Base-by-base conservation (phyloP, 2,888 invertebrate genomes). In the Xestoiulus laeticollis region DNA sequence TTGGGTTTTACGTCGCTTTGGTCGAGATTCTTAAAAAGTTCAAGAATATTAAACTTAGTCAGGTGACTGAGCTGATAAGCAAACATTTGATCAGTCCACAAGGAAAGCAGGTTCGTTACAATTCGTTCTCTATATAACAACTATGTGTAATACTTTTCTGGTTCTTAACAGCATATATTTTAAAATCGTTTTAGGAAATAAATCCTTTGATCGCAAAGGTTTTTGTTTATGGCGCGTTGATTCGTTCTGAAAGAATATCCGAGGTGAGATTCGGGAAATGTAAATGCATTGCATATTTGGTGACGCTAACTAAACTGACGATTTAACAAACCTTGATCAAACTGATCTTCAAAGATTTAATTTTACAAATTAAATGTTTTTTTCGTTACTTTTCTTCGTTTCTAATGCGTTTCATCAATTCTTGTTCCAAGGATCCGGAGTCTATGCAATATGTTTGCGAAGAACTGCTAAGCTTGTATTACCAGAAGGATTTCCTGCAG, bases 1-100 rank as follows among this genome's bases (percentile, higher is more conserved):
- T 88, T 6, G 88, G 88, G 12, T 88, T 32, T 22, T 88, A 68
- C 33, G 88, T 88, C 0, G 88, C 88, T 68, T 32, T 88, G 43
- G 88, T 88, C 12, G 48, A 87, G 53, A 84, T 43, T 5, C 84
- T 84, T 33, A 8, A 33, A 0, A 43, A n/a, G 33, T 84, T 43
- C 33, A 12, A 43, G 8, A 32, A 6, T 6, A n/a, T 84, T 1
- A 33, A 84, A 2, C 26, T 12, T 0, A 5, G 10, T 4, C 19
- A 22, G 16, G 84, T 84, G n/a, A 14, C 22, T 12, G 33, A 84
- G 4, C 33, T 84, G 33, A 84, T 33, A 10, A n/a, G 19, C n/a
- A 22, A 43, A n/a, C 38, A 33, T 33, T 33, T n/a, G 38, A 22
- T 1, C 8, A 84, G 1, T 16, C 19, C 16, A 22, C 84, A 38